Evolutionary conservation across 2,888 invertebrate species (phyloP).

Genomic region (Parapristionchus giblindavisi): DNA sequence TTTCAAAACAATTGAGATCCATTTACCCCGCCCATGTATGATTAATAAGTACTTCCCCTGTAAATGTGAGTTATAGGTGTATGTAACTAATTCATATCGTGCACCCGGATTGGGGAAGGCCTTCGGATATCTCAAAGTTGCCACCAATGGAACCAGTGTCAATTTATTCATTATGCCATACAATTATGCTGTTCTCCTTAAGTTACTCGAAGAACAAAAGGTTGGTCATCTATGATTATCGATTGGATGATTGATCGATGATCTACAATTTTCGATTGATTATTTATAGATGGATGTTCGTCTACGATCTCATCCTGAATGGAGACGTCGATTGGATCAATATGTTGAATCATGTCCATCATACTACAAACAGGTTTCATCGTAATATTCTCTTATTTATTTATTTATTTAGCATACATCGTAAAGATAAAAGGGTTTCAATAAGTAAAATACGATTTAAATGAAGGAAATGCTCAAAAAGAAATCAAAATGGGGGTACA

Average conservation of each 20-base stretch:
- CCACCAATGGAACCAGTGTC: slow-evolving; percentile 89
- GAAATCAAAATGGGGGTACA: not conserved
- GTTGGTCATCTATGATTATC: slow-evolving; percentile 25
- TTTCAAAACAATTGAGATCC: no score
- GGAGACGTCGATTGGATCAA: slow-evolving; percentile 90
- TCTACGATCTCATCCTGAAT: slow-evolving; percentile 88
- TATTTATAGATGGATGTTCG: slow-evolving; percentile 75
- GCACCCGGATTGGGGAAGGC: slow-evolving; percentile 85
- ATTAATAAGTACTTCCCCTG: no score
- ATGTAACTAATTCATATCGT: slow-evolving; percentile 84
- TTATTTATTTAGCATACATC: no score
- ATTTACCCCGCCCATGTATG: no score
- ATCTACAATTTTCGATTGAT: not conserved
- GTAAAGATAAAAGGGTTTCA: no score
- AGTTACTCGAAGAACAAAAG: slow-evolving; percentile 77
- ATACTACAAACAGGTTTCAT: slow-evolving; percentile 81
- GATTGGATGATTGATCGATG: not conserved
- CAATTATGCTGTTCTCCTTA: slow-evolving; percentile 93
- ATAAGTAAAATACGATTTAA: no score
- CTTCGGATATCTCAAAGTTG: slow-evolving; percentile 96
- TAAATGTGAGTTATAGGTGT: no score
- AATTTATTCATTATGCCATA: slow-evolving; percentile 98
- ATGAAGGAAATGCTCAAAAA: not conserved
- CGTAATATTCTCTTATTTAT: no score
- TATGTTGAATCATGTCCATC: slow-evolving; percentile 95